Percentiles rank a stretch among this genome's conserved stretches.
Conservation (phyloP, 2,113 vertebrate species). For the Sinocyclocheilus grahami region DNA sequence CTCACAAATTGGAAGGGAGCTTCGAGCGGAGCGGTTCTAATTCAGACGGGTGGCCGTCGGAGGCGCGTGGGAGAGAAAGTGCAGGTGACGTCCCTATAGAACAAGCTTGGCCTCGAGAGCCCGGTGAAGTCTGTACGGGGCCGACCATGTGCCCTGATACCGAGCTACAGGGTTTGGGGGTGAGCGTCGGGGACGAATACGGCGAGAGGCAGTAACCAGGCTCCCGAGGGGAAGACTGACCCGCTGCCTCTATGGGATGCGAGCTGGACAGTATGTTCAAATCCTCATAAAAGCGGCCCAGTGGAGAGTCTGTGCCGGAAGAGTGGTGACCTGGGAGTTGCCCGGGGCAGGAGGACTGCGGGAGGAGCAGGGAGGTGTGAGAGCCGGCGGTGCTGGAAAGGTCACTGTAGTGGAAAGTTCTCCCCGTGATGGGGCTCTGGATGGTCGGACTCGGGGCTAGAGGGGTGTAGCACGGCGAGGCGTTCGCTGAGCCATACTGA, state of each 20-base stretch:
- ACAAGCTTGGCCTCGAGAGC: slow-evolving; percentile 81
- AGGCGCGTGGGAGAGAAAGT: slow-evolving; percentile 65
- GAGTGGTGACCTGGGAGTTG: slow-evolving; percentile 75
- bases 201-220: slow-evolving; percentile 81
- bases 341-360: slow-evolving; percentile 80
- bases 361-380: slow-evolving; percentile 86
- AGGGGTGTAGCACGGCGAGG: slow-evolving; percentile 82
- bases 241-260: slow-evolving; percentile 84
- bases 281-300: slow-evolving; percentile 88
- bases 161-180: slow-evolving; percentile 83
- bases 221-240: slow-evolving; percentile 78
- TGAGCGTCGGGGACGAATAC: slow-evolving; percentile 81
- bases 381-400: slow-evolving; percentile 81
- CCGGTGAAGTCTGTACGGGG: slow-evolving; percentile 86
- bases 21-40: slow-evolving; percentile 89
- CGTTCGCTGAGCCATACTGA: slow-evolving; percentile 77
- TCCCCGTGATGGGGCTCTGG: slow-evolving; percentile 83
- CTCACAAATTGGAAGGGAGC: slow-evolving; percentile 96
- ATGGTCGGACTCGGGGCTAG: slow-evolving; percentile 81
- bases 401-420: slow-evolving; percentile 85
- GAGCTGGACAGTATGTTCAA: slow-evolving; percentile 90
- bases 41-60: slow-evolving; percentile 76
- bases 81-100: slow-evolving; percentile 75
- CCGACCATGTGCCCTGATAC: slow-evolving; percentile 81
- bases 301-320: slow-evolving; percentile 76